Percentiles rank a stretch among this genome's conserved stretches.
These are phyloP conservation scores for Diglossa cyanea DNA, from an alignment of 2,797 vertebrate genomes.

Conservation along the genomic window DNA sequence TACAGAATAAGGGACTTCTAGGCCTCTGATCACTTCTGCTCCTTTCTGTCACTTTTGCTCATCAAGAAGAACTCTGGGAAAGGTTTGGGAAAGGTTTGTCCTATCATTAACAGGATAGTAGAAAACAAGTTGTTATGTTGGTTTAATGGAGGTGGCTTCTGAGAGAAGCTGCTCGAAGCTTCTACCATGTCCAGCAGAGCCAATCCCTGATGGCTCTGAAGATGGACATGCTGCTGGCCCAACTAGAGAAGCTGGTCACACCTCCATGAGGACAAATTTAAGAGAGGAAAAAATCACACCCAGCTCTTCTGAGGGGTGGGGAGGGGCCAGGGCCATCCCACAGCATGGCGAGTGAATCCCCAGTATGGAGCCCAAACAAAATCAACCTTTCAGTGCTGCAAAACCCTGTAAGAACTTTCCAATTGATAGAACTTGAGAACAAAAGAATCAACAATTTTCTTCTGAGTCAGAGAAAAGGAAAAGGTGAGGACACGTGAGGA, in stretches of 20 bases:
- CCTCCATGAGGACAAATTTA: background rate
- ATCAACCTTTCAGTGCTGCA: background rate
- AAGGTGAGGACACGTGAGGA: background rate
- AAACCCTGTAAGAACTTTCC: background rate
- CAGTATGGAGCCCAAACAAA: rapidly evolving
- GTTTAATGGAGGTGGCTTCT: background rate
- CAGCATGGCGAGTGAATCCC: rapidly evolving
- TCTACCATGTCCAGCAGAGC: background rate
- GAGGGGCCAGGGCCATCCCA: rapidly evolving
- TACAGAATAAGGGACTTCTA: background rate
- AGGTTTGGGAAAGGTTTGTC: background rate
- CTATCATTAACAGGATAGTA: background rate
- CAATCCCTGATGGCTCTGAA: background rate
- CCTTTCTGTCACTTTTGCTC: background rate
- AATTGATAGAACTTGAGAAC: background rate
- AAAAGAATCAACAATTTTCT: background rate
- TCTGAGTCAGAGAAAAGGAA: background rate
- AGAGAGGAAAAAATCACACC: rapidly evolving
- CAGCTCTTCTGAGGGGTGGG: background rate
- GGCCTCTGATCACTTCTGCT: background rate
- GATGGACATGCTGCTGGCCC: background rate
- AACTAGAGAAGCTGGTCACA: background rate
- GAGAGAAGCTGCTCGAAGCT: background rate
- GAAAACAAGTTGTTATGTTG: background rate
- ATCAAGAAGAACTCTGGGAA: background rate